Percentiles rank a stretch among this genome's conserved stretches.
These are phyloP conservation scores for Leucophenga varia DNA, from an alignment of 1,140 invertebrate species.

Conservation along the genomic window DNA sequence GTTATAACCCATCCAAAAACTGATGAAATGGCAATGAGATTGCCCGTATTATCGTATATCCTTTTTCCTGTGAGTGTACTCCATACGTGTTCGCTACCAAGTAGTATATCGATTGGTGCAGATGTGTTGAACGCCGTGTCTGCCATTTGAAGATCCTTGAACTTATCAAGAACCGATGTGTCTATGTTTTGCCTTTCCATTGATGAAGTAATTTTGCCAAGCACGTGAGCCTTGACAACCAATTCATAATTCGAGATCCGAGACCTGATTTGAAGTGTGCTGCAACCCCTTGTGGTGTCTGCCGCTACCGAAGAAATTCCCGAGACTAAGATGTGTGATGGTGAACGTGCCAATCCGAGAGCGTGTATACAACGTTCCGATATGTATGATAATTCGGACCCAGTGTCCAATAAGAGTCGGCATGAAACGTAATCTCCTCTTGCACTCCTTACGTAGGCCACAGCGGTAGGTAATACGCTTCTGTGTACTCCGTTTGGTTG, in stretches of 20 bases:
- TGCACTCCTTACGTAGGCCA: neutral
- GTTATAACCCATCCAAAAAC: too few relatives aligned
- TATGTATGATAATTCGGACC: conserved; percentile 5
- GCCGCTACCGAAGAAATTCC: conserved; percentile 3
- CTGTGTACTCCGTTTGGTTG: neutral
- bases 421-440: neutral
- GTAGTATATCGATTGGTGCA: neutral
- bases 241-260: neutral
- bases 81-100: conserved; percentile 1
- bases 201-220: neutral
- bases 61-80: neutral
- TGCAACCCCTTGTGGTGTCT: neutral
- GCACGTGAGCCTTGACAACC: neutral
- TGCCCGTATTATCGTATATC: too few relatives aligned
- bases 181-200: neutral
- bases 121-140: neutral
- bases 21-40: too few relatives aligned
- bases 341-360: neutral
- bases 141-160: neutral
- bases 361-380: neutral
- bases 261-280: neutral
- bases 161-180: too few relatives aligned
- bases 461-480: neutral
- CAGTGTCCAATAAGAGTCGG: conserved; percentile 4
- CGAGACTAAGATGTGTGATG: neutral